A percentile compares a stretch with the other conserved stretches of the same genome.
Evolutionary conservation across 2,888 invertebrate species (phyloP).

Genomic region (Anagyrus pseudococci): DNA sequence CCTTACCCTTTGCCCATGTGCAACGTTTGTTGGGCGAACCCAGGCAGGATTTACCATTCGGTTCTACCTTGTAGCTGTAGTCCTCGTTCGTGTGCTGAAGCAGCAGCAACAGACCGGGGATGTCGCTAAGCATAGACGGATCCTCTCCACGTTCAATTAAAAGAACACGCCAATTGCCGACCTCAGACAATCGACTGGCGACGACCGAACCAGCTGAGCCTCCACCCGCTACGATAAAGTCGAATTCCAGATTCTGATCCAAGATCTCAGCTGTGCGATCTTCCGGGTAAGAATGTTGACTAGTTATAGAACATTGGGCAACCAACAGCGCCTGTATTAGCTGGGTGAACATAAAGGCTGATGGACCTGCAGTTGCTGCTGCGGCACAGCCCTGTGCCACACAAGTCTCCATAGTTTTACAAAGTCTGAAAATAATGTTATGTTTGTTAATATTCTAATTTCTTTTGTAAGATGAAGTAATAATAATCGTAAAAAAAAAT

Average conservation of each 20-base stretch:
- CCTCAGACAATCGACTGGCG: slow-evolving; percentile 63
- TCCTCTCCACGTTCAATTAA: slow-evolving; percentile 66
- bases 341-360: slow-evolving; percentile 65
- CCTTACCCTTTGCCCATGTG: slow-evolving; percentile 68
- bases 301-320: slow-evolving; percentile 68
- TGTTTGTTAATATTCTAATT: background rate
- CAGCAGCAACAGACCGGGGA: slow-evolving; percentile 57
- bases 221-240: slow-evolving; percentile 59
- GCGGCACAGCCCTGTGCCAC: slow-evolving; percentile 41
- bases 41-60: slow-evolving; percentile 57
- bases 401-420: slow-evolving; percentile 47
- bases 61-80: slow-evolving; percentile 64
- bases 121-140: slow-evolving; percentile 61
- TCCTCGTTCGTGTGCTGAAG: slow-evolving; percentile 57
- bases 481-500: too few relatives aligned
- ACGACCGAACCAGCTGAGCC: slow-evolving; percentile 66
- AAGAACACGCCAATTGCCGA: slow-evolving; percentile 62
- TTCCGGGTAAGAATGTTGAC: slow-evolving; percentile 66
- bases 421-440: slow-evolving; percentile 16
- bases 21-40: slow-evolving; percentile 58
- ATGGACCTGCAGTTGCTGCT: slow-evolving; percentile 48
- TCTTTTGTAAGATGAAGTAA: too few relatives aligned
- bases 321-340: slow-evolving; percentile 68
- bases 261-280: slow-evolving; percentile 63
- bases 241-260: slow-evolving; percentile 47